Percentiles rank a stretch among this genome's conserved stretches.
Evolutionary conservation across 2,113 vertebrate genomes (phyloP).

Genomic region (Hippocampus zosterae): DNA sequence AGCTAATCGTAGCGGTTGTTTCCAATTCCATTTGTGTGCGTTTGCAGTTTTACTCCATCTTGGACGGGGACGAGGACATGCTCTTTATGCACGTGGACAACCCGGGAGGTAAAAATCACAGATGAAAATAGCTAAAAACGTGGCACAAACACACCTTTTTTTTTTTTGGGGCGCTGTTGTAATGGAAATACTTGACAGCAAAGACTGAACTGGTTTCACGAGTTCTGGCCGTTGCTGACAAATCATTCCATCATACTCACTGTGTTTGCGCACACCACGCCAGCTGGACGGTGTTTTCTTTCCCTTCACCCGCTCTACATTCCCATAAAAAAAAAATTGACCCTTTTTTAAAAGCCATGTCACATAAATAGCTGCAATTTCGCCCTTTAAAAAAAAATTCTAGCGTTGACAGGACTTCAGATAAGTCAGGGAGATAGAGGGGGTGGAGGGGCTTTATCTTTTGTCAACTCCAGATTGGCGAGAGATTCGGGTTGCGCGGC

Average conservation of each 20-base stretch:
- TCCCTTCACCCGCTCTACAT: background rate
- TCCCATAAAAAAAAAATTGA: too few relatives aligned
- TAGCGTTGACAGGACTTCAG: conserved; percentile 11
- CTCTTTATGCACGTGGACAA: conserved; percentile 81
- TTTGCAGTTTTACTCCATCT: conserved; percentile 77
- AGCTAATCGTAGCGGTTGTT: too few relatives aligned
- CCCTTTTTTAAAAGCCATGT: background rate
- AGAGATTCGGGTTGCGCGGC: conserved; percentile 32
- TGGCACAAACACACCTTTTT: conserved; percentile 24
- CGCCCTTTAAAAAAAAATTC: background rate
- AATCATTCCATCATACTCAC: conserved; percentile 33
- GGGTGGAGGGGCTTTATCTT: conserved; percentile 49
- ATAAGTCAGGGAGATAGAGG: conserved; percentile 44
- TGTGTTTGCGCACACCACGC: conserved; percentile 19
- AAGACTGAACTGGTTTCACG: conserved; percentile 50
- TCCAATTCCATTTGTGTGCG: conserved; percentile 6
- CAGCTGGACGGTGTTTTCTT: conserved; percentile 2
- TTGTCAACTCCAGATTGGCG: conserved; percentile 17
- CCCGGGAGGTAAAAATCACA: conserved; percentile 67
- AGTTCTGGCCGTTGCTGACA: conserved; percentile 60
- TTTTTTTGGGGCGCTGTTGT: conserved; percentile 30
- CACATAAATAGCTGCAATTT: background rate
- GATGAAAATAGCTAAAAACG: background rate
- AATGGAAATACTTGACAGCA: conserved; percentile 44
- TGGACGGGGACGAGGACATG: conserved; percentile 78